Evolutionary conservation across 2,113 vertebrate genomes (phyloP).

Genomic region (Tyrannus savana): DNA sequence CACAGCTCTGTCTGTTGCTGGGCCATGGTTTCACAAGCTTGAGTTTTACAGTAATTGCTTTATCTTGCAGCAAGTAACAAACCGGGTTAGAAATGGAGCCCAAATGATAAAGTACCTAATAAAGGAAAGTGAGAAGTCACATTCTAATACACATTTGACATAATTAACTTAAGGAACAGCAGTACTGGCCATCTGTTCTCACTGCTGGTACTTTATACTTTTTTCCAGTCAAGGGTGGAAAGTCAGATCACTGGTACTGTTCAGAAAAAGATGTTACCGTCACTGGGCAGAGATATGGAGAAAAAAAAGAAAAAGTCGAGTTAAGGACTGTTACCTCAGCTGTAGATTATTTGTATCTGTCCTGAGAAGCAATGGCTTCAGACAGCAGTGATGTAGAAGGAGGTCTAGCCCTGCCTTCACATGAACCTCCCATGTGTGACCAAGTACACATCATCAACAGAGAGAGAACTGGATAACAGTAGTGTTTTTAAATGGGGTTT

Average conservation of each 20-base stretch:
- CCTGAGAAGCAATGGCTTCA: background rate
- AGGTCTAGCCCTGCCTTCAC: background rate
- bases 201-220: background rate
- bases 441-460: background rate
- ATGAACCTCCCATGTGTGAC: background rate
- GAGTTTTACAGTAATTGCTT: background rate
- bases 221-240: background rate
- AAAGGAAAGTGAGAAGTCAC: background rate
- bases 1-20: background rate
- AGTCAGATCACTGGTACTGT: background rate
- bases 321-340: background rate
- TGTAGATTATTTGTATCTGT: background rate
- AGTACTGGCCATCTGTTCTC: background rate
- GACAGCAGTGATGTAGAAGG: background rate
- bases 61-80: background rate
- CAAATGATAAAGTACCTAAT: background rate
- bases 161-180: background rate
- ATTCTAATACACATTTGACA: constrained; percentile 13
- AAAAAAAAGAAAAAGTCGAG: background rate
- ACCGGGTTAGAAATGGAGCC: background rate
- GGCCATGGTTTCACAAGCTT: background rate
- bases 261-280: background rate
- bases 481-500: background rate
- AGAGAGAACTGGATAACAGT: background rate
- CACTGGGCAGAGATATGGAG: background rate